Conservation (phyloP, 1,140 invertebrate species). For the Bombus cullumanus region DNA sequence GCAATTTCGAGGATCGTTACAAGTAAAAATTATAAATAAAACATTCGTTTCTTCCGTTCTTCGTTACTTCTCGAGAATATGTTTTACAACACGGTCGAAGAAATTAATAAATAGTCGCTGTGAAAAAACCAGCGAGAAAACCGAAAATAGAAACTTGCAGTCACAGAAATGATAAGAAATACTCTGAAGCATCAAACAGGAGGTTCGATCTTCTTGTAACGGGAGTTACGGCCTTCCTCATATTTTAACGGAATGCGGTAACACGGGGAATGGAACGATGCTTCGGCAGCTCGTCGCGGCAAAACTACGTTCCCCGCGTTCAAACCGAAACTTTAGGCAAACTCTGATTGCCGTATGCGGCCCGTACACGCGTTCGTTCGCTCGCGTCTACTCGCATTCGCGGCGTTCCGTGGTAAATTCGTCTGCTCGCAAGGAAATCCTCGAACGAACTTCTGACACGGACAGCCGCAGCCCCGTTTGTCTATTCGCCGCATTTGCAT, state of each 20-base stretch:
- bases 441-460: constrained; percentile 35
- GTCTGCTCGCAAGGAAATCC: constrained; percentile 20
- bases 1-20: no score
- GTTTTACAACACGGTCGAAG: no score
- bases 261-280: constrained; percentile 22
- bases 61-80: no score
- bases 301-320: constrained; percentile 10
- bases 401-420: not conserved
- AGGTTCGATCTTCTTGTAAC: not conserved
- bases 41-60: no score
- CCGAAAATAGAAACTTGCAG: not conserved
- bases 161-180: not conserved
- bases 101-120: not conserved
- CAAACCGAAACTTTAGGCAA: constrained; percentile 54
- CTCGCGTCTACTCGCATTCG: not conserved
- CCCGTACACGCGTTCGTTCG: not conserved
- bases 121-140: not conserved
- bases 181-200: not conserved
- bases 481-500: constrained; percentile 33
- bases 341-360: constrained; percentile 61
- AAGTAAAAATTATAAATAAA: no score
- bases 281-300: constrained; percentile 38
- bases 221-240: constrained; percentile 11
- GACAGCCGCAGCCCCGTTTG: constrained; percentile 8
- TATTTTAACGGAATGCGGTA: constrained; percentile 33